A percentile compares a stretch with the other conserved stretches of the same genome.
phyloP scores from a whole-genome alignment of 2,113 vertebrate species.

The Pangasianodon hypophthalmus region DNA sequence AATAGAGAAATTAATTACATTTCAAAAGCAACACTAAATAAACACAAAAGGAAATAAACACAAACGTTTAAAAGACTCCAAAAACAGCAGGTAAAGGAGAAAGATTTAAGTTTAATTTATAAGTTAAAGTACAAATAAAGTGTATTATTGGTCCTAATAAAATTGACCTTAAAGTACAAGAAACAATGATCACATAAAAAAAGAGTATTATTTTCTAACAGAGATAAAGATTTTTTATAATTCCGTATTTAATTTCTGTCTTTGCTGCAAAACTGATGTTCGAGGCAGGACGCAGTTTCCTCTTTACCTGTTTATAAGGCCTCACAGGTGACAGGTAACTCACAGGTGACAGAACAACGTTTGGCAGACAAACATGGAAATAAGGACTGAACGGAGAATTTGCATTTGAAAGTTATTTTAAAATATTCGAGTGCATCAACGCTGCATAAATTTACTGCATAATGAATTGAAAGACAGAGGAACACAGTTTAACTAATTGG shows the following conservation, averaged over 20 bases:
- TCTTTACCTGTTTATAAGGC: slow-evolving; percentile 7
- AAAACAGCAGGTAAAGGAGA: slow-evolving; percentile 2
- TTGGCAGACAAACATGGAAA: neutral
- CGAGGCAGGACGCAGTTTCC: neutral
- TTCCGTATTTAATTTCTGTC: neutral
- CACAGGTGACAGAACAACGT: neutral
- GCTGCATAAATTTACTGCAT: neutral
- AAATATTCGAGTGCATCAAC: neutral
- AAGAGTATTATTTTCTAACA: neutral
- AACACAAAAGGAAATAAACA: neutral
- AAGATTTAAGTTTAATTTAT: slow-evolving; percentile 52
- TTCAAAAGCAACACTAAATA: neutral
- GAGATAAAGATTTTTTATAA: neutral
- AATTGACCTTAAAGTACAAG: slow-evolving; percentile 20
- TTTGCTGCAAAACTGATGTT: neutral
- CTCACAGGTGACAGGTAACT: slow-evolving; percentile 12
- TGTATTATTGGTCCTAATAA: slow-evolving; percentile 40
- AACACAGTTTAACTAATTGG: neutral
- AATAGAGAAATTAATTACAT: too few species aligned
- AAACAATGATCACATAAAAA: slow-evolving; percentile 19
- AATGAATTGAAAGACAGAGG: neutral
- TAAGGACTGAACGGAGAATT: neutral
- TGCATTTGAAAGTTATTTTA: neutral
- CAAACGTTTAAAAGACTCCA: neutral
- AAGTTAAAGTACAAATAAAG: slow-evolving; percentile 53